These are phyloP conservation scores for Luscinia megarhynchos DNA, from an alignment of 2,797 vertebrate genomes.

Conservation along the genomic window DNA sequence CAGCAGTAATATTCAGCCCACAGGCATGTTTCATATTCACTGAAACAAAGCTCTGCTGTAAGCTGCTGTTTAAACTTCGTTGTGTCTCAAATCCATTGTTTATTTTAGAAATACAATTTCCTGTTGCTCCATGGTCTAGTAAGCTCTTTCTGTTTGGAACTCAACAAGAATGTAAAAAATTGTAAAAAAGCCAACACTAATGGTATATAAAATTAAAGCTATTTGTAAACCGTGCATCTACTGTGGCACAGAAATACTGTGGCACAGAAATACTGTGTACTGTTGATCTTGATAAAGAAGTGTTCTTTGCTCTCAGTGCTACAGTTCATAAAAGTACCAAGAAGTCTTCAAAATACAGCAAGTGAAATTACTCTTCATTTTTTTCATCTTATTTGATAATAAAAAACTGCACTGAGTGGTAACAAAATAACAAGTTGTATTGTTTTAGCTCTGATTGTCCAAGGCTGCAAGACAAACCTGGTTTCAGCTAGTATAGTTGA, in stretches of 20 bases:
- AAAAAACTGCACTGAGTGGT: background rate
- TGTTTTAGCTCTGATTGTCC: background rate
- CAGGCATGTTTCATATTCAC: background rate
- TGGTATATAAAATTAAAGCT: background rate
- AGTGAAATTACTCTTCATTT: background rate
- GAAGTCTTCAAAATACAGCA: background rate
- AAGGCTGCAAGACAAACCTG: background rate
- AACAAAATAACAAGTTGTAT: background rate
- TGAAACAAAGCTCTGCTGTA: background rate
- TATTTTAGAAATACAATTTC: background rate
- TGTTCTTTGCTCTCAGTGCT: background rate
- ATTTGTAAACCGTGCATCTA: background rate
- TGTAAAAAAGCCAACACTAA: background rate
- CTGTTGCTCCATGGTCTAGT: background rate
- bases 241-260: background rate
- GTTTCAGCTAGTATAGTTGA: background rate
- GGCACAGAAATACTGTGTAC: background rate
- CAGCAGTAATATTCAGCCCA: background rate
- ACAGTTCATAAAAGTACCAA: background rate
- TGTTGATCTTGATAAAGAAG: background rate
- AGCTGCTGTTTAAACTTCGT: background rate
- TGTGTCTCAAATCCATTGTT: background rate
- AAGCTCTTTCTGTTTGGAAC: background rate
- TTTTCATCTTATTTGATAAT: background rate
- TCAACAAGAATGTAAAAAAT: background rate